A percentile compares a stretch with the other conserved stretches of the same genome.
Conservation (phyloP, 2,797 vertebrate species). For the Sebastiscus albofasciatus region DNA sequence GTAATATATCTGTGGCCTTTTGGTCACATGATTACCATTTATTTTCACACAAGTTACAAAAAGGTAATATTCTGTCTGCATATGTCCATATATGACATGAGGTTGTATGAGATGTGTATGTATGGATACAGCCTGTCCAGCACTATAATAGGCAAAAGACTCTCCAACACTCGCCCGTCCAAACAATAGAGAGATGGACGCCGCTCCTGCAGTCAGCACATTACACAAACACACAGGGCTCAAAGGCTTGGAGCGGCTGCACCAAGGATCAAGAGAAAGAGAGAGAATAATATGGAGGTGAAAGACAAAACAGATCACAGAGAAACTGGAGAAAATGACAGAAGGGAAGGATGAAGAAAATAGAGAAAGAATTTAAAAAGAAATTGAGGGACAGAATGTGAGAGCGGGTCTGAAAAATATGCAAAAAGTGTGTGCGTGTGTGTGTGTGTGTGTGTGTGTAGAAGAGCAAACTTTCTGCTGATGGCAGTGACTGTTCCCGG, state of each 20-base stretch:
- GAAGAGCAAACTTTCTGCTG: slow-evolving; percentile 77
- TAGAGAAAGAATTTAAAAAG: not conserved
- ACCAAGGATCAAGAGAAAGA: slow-evolving; percentile 40
- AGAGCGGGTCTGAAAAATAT: not conserved
- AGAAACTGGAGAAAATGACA: not conserved
- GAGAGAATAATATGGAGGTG: not conserved
- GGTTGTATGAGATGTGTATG: slow-evolving; percentile 1
- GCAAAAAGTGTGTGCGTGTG: not conserved
- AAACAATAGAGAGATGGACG: slow-evolving; percentile 59
- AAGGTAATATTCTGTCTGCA: not conserved
- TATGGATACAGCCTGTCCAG: slow-evolving; percentile 14
- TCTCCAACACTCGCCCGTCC: slow-evolving; percentile 14
- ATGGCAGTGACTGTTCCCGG: slow-evolving; percentile 76
- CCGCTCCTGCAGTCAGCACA: slow-evolving; percentile 86
- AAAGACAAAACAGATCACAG: slow-evolving; percentile 19
- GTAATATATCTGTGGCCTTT: not conserved
- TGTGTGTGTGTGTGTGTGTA: slow-evolving; percentile 1
- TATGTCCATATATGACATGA: not conserved
- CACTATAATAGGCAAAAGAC: slow-evolving; percentile 27
- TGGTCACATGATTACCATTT: not conserved
- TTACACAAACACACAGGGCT: slow-evolving; percentile 81
- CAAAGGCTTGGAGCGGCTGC: slow-evolving; percentile 72
- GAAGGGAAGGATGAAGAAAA: not conserved
- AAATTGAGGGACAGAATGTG: not conserved
- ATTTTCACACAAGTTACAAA: not conserved